Conservation (phyloP, 2,888 invertebrate genomes). For the Agriopis marginaria region DNA sequence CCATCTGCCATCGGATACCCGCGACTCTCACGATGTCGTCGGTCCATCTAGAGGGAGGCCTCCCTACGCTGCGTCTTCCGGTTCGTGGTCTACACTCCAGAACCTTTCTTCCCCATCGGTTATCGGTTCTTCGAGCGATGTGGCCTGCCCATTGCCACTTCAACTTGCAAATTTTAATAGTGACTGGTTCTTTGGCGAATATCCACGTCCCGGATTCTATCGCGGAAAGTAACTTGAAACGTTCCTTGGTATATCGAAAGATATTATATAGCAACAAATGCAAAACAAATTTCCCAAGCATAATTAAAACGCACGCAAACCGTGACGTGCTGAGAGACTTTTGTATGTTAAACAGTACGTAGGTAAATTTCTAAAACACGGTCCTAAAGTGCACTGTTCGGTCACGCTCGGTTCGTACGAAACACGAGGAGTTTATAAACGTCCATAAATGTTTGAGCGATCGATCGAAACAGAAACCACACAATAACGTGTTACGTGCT, state of each 20-base stretch:
- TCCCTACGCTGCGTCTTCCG: no score
- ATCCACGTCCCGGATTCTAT: neutral
- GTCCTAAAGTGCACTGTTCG: slow-evolving; percentile 30
- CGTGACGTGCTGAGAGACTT: slow-evolving; percentile 51
- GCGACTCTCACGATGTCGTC: no score
- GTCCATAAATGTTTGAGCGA: slow-evolving; percentile 54
- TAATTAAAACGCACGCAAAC: slow-evolving; percentile 54
- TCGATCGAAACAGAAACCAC: slow-evolving; percentile 66
- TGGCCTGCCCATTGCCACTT: no score
- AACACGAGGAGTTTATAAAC: slow-evolving; percentile 50
- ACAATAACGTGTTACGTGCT: slow-evolving; percentile 50
- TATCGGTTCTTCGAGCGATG: no score
- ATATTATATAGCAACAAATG: neutral
- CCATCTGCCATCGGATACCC: no score
- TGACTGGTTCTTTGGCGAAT: no score
- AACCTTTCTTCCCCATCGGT: no score
- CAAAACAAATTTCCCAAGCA: slow-evolving; percentile 7
- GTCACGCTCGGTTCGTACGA: slow-evolving; percentile 54
- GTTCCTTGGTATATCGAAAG: neutral
- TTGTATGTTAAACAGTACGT: slow-evolving; percentile 43
- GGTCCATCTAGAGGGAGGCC: no score
- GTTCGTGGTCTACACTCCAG: no score
- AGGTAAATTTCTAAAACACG: neutral
- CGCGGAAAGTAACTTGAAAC: no score
- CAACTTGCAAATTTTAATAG: no score